Conservation (phyloP, 1,140 invertebrate species). For the Odontomachus brunneus region DNA sequence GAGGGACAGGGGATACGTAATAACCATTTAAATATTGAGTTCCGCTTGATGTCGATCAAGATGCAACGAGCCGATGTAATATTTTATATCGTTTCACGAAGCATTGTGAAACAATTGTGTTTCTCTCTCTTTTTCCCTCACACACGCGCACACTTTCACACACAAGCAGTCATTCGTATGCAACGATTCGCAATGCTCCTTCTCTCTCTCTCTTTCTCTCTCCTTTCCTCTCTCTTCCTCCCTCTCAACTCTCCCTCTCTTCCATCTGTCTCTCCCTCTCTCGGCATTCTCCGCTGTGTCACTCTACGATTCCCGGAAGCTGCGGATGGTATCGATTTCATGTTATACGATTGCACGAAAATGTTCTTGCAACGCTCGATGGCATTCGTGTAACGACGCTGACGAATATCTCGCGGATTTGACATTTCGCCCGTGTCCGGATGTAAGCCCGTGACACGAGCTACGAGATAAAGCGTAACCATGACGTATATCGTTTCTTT, state of each 20-base stretch:
- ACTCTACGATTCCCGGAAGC: slow-evolving; percentile 69
- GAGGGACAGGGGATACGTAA: not conserved
- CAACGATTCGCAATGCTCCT: slow-evolving; percentile 17
- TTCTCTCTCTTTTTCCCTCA: not conserved
- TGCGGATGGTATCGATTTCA: slow-evolving; percentile 71
- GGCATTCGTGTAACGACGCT: slow-evolving; percentile 45
- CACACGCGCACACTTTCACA: slow-evolving; percentile 13
- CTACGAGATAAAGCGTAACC: slow-evolving; percentile 31
- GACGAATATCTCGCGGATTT: slow-evolving; percentile 38
- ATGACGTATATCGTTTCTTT: slow-evolving; percentile 42
- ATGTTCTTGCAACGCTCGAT: slow-evolving; percentile 37
- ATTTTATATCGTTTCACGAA: slow-evolving; percentile 32
- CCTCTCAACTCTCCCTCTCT: not conserved
- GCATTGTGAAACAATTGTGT: slow-evolving; percentile 31
- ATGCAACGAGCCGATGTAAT: slow-evolving; percentile 49
- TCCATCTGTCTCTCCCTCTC: not conserved
- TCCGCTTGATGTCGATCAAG: slow-evolving; percentile 42
- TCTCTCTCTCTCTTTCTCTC: slow-evolving; percentile 13
- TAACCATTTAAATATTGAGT: slow-evolving; percentile 25
- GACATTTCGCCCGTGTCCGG: slow-evolving; percentile 40
- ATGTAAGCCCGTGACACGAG: slow-evolving; percentile 63
- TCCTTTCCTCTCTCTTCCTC: slow-evolving; percentile 39
- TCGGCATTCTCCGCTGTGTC: slow-evolving; percentile 51
- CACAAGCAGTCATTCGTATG: slow-evolving; percentile 22
- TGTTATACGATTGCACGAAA: slow-evolving; percentile 60